Evolutionary conservation across 2,113 vertebrate genomes (phyloP), one percentile per base, ranked within the genome.

Genomic region (Dolichallabes microphthalmus): DNA sequence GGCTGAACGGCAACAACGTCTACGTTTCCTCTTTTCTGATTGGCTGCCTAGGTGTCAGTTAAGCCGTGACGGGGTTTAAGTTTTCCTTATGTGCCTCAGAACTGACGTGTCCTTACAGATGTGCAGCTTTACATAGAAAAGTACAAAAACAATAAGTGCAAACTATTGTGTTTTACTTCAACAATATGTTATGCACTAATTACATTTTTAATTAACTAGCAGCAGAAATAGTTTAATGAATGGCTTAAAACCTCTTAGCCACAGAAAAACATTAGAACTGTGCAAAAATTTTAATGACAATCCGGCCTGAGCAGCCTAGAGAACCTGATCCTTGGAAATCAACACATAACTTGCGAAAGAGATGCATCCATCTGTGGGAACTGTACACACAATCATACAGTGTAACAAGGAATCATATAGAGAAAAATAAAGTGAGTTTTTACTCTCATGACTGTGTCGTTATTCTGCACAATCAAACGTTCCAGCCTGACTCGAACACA

Each of bases 101-200:
- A 89, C 92, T 95, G 95, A 95, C 95, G 95, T 95, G 95, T 95
- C 95, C 94, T 93, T 93, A 92, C 50, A 10, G 32, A 79, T 39
- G 76, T 60, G 71, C 52, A 0, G 22, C 27, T 53, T 53, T 15
- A 25, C 20, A 15, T 5, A 68, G 19, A 45, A 4, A 15, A 15
- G 20, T 5, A 45, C 35, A 25, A 3, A 8, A 71, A 20, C 35
- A 35, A 10, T 12, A 32, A 64, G 14, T 68, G 14, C 64, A 68
- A 17, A 32, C 6, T 14, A 68, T 17, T 32, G 8, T 20, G 7
- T 22, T 22, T 71, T 22, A 22, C 20, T 39, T 39, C 30, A 30
- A 39, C 68, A 71, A 35, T 35, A 35, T 25, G 19, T 11, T 71
- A 39, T 22, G 64, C 64, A 68, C 27, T 30, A 15, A 30, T 0